Evolutionary conservation across 1,140 invertebrate species (phyloP).

Genomic region (Ceratoteleas bidentatus): DNA sequence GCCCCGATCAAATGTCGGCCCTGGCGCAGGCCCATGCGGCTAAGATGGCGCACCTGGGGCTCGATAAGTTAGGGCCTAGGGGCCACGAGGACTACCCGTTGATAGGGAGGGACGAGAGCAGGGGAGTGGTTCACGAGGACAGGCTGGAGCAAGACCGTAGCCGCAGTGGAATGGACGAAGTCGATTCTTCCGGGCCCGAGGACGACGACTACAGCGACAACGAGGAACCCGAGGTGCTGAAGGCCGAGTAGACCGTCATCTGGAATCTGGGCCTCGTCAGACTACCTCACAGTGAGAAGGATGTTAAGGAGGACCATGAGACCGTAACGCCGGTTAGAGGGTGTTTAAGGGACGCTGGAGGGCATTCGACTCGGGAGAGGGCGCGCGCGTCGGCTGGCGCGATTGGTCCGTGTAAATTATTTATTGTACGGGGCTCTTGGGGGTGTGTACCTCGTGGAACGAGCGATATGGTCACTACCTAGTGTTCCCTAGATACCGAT

Average conservation of each 20-base stretch:
- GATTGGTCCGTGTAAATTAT: slow-evolving; percentile 12
- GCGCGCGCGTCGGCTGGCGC: neutral
- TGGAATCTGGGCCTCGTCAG: slow-evolving; percentile 74
- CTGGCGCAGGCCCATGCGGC: slow-evolving; percentile 84
- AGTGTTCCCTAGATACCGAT: too few relatives aligned
- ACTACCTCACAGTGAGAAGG: slow-evolving; percentile 80
- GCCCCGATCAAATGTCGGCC: slow-evolving; percentile 80
- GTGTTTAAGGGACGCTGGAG: too few relatives aligned
- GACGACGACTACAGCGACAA: slow-evolving; percentile 79
- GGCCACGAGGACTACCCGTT: slow-evolving; percentile 76
- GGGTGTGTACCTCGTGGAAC: too few relatives aligned
- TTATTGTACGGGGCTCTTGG: neutral
- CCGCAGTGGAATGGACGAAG: slow-evolving; percentile 50
- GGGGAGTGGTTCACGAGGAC: slow-evolving; percentile 73
- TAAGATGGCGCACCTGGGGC: slow-evolving; percentile 87
- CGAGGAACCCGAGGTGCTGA: slow-evolving; percentile 74
- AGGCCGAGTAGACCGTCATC: slow-evolving; percentile 70
- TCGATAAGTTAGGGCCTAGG: slow-evolving; percentile 78
- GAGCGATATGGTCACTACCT: too few relatives aligned
- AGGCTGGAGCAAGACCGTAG: slow-evolving; percentile 67
- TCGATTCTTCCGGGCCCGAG: slow-evolving; percentile 69
- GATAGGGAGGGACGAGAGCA: slow-evolving; percentile 75
- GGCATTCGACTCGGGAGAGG: slow-evolving; percentile 28
- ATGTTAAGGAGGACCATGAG: too few relatives aligned
- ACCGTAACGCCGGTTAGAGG: too few relatives aligned